Percentiles rank a stretch among this genome's conserved stretches.
Evolutionary conservation across 2,888 invertebrate genomes (phyloP).

Genomic region (Stegana nigrithorax): DNA sequence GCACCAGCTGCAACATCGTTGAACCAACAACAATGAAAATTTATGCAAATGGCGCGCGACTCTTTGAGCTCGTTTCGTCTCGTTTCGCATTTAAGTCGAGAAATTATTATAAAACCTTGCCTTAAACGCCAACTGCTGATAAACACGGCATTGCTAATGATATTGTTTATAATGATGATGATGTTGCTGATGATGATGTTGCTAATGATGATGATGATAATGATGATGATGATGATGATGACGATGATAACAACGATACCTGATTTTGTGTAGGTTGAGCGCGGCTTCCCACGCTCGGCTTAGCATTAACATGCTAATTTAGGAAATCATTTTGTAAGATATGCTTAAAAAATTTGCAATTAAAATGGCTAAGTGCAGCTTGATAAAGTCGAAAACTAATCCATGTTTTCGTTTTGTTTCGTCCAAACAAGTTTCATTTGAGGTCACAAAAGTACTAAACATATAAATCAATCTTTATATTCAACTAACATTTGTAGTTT

Average conservation of each 20-base stretch:
- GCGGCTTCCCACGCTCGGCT: too few species aligned
- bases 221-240: background rate
- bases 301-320: background rate
- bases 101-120: background rate
- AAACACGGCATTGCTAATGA: too few species aligned
- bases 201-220: background rate
- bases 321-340: background rate
- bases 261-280: too few species aligned
- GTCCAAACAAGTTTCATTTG: too few species aligned
- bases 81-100: background rate
- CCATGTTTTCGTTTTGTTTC: too few species aligned
- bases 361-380: background rate
- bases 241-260: background rate
- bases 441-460: too few species aligned
- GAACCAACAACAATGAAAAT: background rate
- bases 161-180: background rate
- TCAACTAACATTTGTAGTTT: too few species aligned
- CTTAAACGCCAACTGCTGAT: too few species aligned
- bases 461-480: too few species aligned
- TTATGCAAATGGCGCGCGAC: slow-evolving; percentile 3
- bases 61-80: background rate
- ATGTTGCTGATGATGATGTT: background rate
- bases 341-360: background rate
- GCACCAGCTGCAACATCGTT: too few species aligned
- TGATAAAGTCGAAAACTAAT: too few species aligned